Evolutionary conservation across 2,113 vertebrate genomes (phyloP), one percentile per base, ranked within the genome.

Genomic region (Tetrao urogallus): DNA sequence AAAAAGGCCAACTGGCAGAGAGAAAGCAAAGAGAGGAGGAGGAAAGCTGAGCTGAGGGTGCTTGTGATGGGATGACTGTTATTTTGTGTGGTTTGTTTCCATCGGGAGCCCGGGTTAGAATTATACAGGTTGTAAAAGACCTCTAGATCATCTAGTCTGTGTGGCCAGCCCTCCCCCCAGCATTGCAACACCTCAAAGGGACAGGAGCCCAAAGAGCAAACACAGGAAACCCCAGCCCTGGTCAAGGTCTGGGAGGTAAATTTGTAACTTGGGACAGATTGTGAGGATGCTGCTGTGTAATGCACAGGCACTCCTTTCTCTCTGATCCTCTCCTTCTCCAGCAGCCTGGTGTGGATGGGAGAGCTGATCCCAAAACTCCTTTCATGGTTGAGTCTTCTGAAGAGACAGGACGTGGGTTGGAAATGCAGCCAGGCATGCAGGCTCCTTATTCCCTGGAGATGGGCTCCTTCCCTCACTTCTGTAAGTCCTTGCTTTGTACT

Each of bases 191-290:
- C 40, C 88, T 83, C 65, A 75, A 72, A 94, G 93, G 91, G 82
- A 63, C 47, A 38, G 73, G 50, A 90, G 83, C 82, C 74, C 1
- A 3, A 56, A 94, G 45, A 96, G 92, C 94, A 95, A 95, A 95
- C 86, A 93, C 85, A 88, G 86, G 80, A 93, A 95, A 82, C 76
- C 58, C 87, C 82, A 91, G 73, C 27, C 40, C 70, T 0, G 95
- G 96, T 96, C 96, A 97, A 97, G 95, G 96, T 96, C 96, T 96
- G 91, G 58, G 88, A 88, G 76, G 94, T 96, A 96, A 97, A 97
- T 96, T 93, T 96, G 89, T 97, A 96, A 97, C 94, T 93, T 32
- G 7, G 94, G 70, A 54, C 43, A 38, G 87, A 92, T 76, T 6
- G 20, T 78, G 70, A 91, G 84, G 92, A 94, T 95, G 93, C 88